These are phyloP conservation scores for Tachina lurida DNA, from an alignment of 2,888 invertebrate species.

Conservation along the genomic window DNA sequence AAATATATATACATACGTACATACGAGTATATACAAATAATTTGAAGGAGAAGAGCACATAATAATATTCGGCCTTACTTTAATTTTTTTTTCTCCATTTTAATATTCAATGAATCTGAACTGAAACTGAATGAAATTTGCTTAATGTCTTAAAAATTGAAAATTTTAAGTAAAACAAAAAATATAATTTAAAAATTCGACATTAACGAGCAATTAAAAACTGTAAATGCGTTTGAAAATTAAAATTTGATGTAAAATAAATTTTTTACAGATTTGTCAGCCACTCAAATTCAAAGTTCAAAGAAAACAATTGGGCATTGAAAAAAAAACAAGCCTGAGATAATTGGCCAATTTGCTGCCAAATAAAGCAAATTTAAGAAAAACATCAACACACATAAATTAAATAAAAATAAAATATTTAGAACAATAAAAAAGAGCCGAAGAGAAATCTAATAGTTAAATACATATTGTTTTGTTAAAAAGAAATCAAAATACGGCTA, in stretches of 20 bases:
- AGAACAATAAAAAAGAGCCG: neutral
- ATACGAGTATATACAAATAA: too few species aligned
- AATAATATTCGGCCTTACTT: too few species aligned
- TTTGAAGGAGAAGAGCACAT: too few species aligned
- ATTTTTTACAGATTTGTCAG: conserved; percentile 52
- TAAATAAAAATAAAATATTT: conserved; percentile 24
- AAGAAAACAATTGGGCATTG: conserved; percentile 1
- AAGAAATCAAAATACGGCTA: conserved; percentile 17
- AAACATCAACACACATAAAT: conserved; percentile 34
- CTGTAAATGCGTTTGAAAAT: conserved; percentile 2
- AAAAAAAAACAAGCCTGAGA: neutral
- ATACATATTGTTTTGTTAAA: neutral
- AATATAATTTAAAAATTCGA: neutral
- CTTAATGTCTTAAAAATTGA: too few species aligned
- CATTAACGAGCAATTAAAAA: conserved; percentile 37
- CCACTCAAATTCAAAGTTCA: neutral
- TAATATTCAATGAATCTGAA: too few species aligned
- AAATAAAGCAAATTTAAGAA: conserved; percentile 37
- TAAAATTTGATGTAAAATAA: conserved; percentile 5
- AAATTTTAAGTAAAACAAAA: too few species aligned
- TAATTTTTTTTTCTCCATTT: too few species aligned
- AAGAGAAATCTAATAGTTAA: neutral
- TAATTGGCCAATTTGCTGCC: conserved; percentile 7
- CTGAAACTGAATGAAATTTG: too few species aligned
- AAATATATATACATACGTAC: too few species aligned